Conservation (phyloP, 2,888 invertebrate genomes). For the Tipula unca region DNA sequence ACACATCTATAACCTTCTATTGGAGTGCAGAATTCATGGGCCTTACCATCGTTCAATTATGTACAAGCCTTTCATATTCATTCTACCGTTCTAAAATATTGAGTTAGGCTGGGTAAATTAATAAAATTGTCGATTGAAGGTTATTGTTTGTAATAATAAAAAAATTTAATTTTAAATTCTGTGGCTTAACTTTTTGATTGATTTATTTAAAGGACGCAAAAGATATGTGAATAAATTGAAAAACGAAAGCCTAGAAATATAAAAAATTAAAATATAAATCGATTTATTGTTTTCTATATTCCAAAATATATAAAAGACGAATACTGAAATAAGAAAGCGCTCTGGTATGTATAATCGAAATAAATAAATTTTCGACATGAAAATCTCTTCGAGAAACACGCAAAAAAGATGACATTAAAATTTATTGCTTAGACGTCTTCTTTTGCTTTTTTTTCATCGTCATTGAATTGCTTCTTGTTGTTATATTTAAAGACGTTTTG, state of each 20-base stretch:
- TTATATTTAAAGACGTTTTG: neutral
- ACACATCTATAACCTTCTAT: no score
- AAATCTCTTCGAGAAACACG: neutral
- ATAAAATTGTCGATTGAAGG: no score
- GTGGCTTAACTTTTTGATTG: neutral
- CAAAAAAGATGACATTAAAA: neutral
- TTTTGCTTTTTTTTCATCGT: neutral
- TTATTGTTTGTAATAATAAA: no score
- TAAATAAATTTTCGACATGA: constrained; percentile 8
- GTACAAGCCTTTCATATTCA: no score
- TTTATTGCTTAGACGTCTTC: neutral
- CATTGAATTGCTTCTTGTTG: neutral
- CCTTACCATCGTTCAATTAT: no score
- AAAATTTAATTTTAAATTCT: no score
- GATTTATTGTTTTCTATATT: neutral
- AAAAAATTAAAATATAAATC: neutral
- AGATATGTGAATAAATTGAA: neutral
- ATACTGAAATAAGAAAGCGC: neutral
- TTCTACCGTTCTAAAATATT: no score
- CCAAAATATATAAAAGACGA: neutral
- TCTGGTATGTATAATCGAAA: neutral
- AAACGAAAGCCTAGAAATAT: neutral
- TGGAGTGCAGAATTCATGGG: no score
- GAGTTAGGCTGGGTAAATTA: no score
- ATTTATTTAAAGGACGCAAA: neutral